phyloP scores from a whole-genome alignment of 2,113 vertebrate species.

The Eulemur rufifrons region DNA sequence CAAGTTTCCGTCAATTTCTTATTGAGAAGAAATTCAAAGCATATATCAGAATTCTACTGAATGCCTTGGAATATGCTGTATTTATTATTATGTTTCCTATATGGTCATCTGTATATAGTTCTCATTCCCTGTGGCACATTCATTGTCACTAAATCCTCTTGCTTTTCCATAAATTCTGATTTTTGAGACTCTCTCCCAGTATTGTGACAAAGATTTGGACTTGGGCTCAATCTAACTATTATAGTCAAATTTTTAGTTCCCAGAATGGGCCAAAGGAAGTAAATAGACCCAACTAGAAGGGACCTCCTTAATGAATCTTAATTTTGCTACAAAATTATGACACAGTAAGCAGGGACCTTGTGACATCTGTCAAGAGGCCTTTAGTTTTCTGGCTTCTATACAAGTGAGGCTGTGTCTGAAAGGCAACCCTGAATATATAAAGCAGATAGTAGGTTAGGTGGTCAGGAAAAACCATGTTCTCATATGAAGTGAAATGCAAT shows the following conservation, averaged over 20 bases:
- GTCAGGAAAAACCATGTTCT: neutral
- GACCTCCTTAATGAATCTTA: neutral
- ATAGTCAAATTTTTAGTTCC: neutral
- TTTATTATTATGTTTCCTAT: neutral
- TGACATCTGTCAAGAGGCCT: neutral
- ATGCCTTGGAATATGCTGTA: neutral
- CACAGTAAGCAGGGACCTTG: neutral
- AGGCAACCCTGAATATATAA: neutral
- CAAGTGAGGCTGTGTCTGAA: neutral
- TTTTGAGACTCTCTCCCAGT: slow-evolving; percentile 22
- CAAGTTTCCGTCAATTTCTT: neutral
- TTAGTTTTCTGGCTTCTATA: slow-evolving; percentile 7
- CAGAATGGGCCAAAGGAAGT: slow-evolving; percentile 1
- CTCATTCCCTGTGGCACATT: neutral
- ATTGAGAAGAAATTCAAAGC: neutral
- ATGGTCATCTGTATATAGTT: neutral
- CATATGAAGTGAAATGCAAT: neutral
- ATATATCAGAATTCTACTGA: neutral
- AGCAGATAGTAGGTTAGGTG: neutral
- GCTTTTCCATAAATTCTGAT: slow-evolving; percentile 21
- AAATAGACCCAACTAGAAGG: neutral
- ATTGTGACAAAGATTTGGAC: neutral
- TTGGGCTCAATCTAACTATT: neutral
- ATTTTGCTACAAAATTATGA: neutral
- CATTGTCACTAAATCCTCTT: neutral